phyloP scores from a whole-genome alignment of 1,140 invertebrate species.

The Drosophila punjabiensis region DNA sequence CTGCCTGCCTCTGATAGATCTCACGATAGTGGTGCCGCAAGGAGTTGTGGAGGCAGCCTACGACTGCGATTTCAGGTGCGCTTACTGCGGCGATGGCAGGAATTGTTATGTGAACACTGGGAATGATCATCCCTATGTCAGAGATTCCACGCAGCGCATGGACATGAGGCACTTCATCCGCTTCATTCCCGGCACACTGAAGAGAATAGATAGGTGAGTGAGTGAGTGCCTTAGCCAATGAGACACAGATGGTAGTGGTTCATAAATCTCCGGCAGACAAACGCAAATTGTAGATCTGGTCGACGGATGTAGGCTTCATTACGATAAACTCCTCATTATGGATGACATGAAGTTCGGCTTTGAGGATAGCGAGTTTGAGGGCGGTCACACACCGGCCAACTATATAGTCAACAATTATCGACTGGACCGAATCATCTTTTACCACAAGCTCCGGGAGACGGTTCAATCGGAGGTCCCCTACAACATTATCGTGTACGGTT shows the following conservation, averaged over 20 bases:
- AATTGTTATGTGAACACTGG: slow-evolving; percentile 44
- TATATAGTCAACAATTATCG: slow-evolving; percentile 49
- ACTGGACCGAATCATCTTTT: slow-evolving; percentile 64
- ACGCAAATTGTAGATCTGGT: slow-evolving; percentile 23
- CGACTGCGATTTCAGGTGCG: slow-evolving; percentile 36
- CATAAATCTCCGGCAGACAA: neutral
- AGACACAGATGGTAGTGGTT: neutral
- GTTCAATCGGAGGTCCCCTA: neutral
- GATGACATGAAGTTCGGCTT: slow-evolving; percentile 38
- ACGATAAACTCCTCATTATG: slow-evolving; percentile 61
- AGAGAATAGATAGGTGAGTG: slow-evolving; percentile 54
- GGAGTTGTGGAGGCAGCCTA: slow-evolving; percentile 66
- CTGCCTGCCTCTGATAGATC: slow-evolving; percentile 57
- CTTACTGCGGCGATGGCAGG: slow-evolving; percentile 7
- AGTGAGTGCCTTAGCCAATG: neutral
- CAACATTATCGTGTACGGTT: slow-evolving; percentile 52
- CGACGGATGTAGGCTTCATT: slow-evolving; percentile 46
- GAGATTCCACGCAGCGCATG: slow-evolving; percentile 54
- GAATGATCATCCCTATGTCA: slow-evolving; percentile 48
- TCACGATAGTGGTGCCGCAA: slow-evolving; percentile 45
- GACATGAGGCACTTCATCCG: slow-evolving; percentile 65
- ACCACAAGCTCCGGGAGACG: slow-evolving; percentile 54
- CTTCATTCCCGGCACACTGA: slow-evolving; percentile 47
- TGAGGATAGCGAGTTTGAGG: neutral
- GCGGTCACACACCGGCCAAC: slow-evolving; percentile 25